Conservation (phyloP, 2,113 vertebrate genomes). For the Mobula birostris region DNA sequence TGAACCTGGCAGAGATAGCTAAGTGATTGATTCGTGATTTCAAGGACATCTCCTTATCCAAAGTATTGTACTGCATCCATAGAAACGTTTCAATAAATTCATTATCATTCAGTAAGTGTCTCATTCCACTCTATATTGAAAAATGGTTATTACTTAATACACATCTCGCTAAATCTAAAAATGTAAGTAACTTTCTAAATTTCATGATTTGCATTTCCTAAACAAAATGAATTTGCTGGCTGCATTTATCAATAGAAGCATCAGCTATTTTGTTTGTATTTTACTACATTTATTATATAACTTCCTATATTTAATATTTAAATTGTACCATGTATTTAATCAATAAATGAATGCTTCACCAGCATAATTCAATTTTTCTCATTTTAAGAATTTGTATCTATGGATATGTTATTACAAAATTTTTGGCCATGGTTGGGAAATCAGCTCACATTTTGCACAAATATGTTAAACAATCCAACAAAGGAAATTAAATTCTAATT, state of each 20-base stretch:
- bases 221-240: background rate
- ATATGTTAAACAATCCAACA: background rate
- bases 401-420: background rate
- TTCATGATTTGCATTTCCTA: background rate
- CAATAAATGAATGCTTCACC: background rate
- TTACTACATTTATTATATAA: too few species aligned
- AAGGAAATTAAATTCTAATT: background rate
- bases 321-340: background rate
- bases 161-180: background rate
- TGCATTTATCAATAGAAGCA: background rate
- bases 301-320: background rate
- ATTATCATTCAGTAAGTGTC: background rate
- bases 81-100: background rate
- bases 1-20: background rate
- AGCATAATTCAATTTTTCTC: background rate
- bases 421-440: background rate
- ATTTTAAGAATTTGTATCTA: background rate
- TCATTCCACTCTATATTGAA: background rate
- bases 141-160: background rate
- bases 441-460: background rate
- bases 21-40: background rate
- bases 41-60: background rate
- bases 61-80: background rate
- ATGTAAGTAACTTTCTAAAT: background rate
- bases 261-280: background rate